phyloP scores from a whole-genome alignment of 1,140 invertebrate species.

The Anastrepha ludens region DNA sequence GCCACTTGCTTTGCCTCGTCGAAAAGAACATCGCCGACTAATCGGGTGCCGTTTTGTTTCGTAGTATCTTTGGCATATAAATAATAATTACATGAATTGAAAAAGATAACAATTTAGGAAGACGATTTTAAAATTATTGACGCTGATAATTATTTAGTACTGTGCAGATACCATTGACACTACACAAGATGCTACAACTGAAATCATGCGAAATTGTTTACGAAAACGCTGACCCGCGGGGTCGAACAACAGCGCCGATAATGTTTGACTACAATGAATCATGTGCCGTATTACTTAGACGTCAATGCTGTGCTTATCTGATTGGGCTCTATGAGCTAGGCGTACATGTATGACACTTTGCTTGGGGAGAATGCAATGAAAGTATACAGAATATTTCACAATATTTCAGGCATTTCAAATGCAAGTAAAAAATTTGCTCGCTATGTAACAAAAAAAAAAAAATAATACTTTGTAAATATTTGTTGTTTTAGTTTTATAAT shows the following conservation, averaged over 20 bases:
- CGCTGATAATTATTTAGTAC: no score
- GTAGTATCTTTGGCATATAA: constrained; percentile 80
- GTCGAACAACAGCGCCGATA: not conserved
- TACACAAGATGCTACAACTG: not conserved
- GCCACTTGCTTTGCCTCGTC: constrained; percentile 86
- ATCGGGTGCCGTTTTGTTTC: constrained; percentile 87
- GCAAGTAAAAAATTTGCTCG: no score
- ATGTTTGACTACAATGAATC: not conserved
- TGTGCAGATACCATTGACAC: no score
- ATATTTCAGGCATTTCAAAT: no score
- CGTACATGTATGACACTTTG: no score
- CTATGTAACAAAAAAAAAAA: no score
- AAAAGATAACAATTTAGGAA: not conserved
- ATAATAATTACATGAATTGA: not conserved
- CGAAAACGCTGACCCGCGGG: not conserved
- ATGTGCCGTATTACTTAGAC: not conserved
- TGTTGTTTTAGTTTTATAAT: no score
- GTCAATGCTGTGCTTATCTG: not conserved
- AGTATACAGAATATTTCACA: no score
- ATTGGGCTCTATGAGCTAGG: not conserved
- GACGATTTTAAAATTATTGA: no score
- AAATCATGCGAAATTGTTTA: not conserved
- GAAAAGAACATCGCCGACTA: constrained; percentile 97
- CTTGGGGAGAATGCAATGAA: no score
- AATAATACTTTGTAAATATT: no score